Conservation (phyloP, 1,140 invertebrate species). For the Drosophila quadrilineata region DNA sequence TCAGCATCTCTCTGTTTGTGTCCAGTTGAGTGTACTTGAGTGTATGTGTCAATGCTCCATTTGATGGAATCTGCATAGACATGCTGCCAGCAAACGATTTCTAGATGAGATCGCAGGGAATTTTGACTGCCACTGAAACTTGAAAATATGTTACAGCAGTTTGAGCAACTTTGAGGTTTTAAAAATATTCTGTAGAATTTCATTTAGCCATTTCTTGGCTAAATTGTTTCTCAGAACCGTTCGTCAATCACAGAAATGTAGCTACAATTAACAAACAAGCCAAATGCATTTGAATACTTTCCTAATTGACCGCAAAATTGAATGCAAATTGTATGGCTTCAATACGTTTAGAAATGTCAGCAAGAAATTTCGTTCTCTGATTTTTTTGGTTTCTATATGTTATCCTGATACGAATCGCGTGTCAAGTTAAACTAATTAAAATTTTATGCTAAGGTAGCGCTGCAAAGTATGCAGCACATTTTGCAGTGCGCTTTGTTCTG, state of each 20-base stretch:
- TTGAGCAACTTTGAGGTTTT: no score
- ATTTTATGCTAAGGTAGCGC: conserved; percentile 61
- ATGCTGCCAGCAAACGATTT: no score
- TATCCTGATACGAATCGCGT: conserved; percentile 36
- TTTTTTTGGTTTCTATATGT: conserved; percentile 34
- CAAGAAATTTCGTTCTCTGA: no score
- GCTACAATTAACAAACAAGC: not conserved
- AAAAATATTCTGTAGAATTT: not conserved
- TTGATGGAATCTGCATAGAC: no score
- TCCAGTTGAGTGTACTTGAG: no score
- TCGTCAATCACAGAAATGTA: not conserved
- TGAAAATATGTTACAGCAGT: no score
- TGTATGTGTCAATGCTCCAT: no score
- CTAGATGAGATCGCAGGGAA: no score
- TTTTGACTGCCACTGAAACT: no score
- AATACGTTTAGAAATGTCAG: conserved; percentile 7
- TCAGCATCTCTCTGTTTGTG: not conserved
- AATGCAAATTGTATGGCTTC: conserved; percentile 13
- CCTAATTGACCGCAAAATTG: conserved; percentile 53
- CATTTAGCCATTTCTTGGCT: not conserved
- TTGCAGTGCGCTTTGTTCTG: conserved; percentile 30
- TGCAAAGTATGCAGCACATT: conserved; percentile 51
- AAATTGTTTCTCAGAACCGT: not conserved
- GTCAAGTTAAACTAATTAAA: conserved; percentile 67
- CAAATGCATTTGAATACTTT: conserved; percentile 7